Percentiles rank a stretch among this genome's conserved stretches.
phyloP scores from a whole-genome alignment of 2,888 invertebrate genomes.

The Andrena bicolor region DNA sequence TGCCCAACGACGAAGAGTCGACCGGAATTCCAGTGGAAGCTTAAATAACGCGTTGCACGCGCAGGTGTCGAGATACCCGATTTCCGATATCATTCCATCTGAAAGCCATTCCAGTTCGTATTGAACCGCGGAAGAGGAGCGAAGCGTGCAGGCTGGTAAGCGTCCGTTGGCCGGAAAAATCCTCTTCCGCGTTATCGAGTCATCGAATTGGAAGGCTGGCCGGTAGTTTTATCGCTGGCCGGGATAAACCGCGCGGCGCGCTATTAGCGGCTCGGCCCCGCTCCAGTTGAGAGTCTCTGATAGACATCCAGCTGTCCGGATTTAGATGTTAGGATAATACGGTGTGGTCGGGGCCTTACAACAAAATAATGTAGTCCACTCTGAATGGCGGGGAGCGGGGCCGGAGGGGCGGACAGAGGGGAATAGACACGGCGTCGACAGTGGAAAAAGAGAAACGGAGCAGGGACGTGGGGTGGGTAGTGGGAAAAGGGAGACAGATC shows the following conservation, averaged over 20 bases:
- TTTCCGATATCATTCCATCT: background rate
- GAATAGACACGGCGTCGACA: conserved; percentile 48
- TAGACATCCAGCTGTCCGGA: conserved; percentile 83
- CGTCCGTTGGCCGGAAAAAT: conserved; percentile 16
- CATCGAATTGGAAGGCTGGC: conserved; percentile 5
- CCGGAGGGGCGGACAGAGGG: conserved; percentile 31
- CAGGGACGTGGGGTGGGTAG: background rate
- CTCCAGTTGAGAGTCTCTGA: conserved; percentile 77
- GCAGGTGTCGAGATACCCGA: conserved; percentile 9
- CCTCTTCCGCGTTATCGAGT: conserved; percentile 13
- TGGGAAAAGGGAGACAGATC: conserved; percentile 38
- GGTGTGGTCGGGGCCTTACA: conserved; percentile 81
- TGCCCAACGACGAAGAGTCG: background rate
- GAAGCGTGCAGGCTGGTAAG: no score
- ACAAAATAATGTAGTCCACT: conserved; percentile 84
- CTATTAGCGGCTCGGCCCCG: conserved; percentile 8
- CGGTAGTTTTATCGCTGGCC: conserved; percentile 1
- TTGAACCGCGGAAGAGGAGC: background rate
- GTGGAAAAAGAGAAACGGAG: conserved; percentile 31
- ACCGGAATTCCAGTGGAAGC: background rate
- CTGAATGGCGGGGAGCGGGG: conserved; percentile 77
- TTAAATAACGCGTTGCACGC: conserved; percentile 1
- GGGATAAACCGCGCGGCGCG: background rate
- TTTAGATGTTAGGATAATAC: conserved; percentile 85
- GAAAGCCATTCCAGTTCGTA: background rate